These are phyloP conservation scores for Herpetotheres cachinnans DNA, from an alignment of 2,113 vertebrate genomes.

Conservation along the genomic window DNA sequence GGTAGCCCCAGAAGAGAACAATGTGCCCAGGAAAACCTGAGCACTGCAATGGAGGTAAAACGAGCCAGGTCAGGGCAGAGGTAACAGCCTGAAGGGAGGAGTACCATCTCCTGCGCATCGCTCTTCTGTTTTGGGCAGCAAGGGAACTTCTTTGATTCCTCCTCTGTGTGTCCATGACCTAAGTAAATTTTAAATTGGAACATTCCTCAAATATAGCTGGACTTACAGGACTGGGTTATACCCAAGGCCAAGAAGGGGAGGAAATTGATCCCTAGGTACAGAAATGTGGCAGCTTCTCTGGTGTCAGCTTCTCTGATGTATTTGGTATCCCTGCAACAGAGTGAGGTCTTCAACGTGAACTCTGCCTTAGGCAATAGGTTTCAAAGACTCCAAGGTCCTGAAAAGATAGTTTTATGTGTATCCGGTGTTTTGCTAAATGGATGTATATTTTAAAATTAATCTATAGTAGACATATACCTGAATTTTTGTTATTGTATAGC, in stretches of 20 bases:
- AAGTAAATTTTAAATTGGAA: neutral
- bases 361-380: neutral
- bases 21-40: neutral
- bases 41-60: neutral
- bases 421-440: neutral
- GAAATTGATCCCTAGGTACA: neutral
- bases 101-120: fast-evolving
- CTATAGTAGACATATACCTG: neutral
- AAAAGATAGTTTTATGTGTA: neutral
- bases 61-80: neutral
- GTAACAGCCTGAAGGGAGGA: neutral
- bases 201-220: neutral
- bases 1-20: neutral
- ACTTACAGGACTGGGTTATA: neutral
- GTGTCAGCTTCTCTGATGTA: neutral
- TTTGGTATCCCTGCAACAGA: neutral
- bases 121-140: neutral
- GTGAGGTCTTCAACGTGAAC: neutral
- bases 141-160: neutral
- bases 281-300: neutral
- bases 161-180: neutral
- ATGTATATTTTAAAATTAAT: neutral
- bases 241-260: neutral
- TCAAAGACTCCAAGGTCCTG: neutral
- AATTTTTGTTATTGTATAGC: neutral